Evolutionary conservation across 1,140 invertebrate genomes (phyloP).

Genomic region (Anthonomus grandis): DNA sequence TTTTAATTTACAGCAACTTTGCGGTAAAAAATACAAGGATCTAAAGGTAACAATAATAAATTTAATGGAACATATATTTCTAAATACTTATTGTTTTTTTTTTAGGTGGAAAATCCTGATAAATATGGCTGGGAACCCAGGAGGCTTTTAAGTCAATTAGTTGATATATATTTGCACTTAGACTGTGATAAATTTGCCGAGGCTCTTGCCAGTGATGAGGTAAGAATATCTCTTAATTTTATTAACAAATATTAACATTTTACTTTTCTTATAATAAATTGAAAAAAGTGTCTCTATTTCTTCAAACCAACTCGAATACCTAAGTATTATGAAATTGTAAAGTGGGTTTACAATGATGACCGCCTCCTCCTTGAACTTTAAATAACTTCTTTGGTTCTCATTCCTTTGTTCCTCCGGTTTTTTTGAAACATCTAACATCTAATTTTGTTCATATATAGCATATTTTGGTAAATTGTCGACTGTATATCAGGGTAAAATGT

Average conservation of each 20-base stretch:
- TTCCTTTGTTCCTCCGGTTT: too few relatives aligned
- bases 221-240: constrained; percentile 46
- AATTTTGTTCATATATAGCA: too few relatives aligned
- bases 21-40: constrained; percentile 95
- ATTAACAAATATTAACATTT: too few relatives aligned
- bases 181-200: constrained; percentile 88
- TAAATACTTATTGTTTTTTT: not conserved
- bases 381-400: not conserved
- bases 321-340: too few relatives aligned
- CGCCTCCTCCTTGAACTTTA: too few relatives aligned
- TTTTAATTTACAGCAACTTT: constrained; percentile 95
- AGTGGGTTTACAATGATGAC: too few relatives aligned
- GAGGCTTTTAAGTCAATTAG: constrained; percentile 82
- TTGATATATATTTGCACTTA: constrained; percentile 95
- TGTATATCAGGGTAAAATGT: too few relatives aligned
- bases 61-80: not conserved
- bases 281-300: too few relatives aligned
- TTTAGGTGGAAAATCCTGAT: constrained; percentile 63
- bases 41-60: constrained; percentile 76
- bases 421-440: too few relatives aligned
- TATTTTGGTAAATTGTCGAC: too few relatives aligned
- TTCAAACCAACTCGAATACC: too few relatives aligned
- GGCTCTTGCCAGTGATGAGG: constrained; percentile 86
- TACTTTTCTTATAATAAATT: too few relatives aligned
- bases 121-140: constrained; percentile 97